phyloP scores from a whole-genome alignment of 1,140 invertebrate species.

The Caenorhabditis tropicalis region DNA sequence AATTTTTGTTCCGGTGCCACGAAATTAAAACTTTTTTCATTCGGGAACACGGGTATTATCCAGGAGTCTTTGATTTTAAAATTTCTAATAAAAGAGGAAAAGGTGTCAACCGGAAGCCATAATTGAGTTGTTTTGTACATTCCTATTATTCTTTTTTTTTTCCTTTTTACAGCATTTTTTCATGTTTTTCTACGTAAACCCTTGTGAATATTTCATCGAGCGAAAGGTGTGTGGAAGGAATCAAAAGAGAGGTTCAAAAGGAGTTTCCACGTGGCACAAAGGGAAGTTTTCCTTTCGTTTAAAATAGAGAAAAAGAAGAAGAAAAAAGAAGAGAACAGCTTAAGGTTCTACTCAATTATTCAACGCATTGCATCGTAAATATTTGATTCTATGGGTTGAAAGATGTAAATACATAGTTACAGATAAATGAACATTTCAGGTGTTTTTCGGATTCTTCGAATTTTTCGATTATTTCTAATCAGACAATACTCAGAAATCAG shows the following conservation, averaged over 20 bases:
- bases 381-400: no score
- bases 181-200: not conserved
- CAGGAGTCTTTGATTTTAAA: not conserved
- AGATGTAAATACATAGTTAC: not conserved
- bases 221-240: not conserved
- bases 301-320: no score
- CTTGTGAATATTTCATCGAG: not conserved
- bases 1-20: conserved; percentile 4
- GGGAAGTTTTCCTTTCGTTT: no score
- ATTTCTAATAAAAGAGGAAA: not conserved
- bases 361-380: no score
- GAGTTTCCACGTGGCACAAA: not conserved
- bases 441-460: no score
- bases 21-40: not conserved
- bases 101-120: not conserved
- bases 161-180: not conserved
- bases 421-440: no score
- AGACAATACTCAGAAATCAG: no score
- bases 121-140: conserved; percentile 2
- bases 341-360: no score
- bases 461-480: no score
- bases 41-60: not conserved
- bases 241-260: not conserved
- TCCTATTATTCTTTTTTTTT: not conserved
- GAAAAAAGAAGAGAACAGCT: no score